Conservation (phyloP, 2,888 invertebrate species). For the Drosophila niveifrons region DNA sequence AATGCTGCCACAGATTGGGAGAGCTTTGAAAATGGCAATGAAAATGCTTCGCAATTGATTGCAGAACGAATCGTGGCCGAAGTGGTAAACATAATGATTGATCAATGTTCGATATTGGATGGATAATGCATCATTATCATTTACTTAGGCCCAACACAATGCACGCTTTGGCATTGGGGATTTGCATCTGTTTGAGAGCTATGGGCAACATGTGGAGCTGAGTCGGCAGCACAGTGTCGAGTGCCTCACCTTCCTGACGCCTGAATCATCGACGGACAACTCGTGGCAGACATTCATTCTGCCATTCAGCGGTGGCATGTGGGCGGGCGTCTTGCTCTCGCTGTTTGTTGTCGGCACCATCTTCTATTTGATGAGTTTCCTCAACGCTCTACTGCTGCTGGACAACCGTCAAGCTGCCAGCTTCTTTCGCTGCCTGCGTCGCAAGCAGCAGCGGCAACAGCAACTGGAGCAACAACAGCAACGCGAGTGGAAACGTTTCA, state of each 20-base stretch:
- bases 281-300: constrained; percentile 93
- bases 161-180: constrained; percentile 92
- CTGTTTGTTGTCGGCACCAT: constrained; percentile 89
- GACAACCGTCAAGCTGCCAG: constrained; percentile 12
- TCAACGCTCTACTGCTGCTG: constrained; percentile 72
- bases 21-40: constrained; percentile 86
- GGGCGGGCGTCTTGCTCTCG: constrained; percentile 90
- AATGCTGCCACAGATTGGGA: constrained; percentile 85
- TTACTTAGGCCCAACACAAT: constrained; percentile 86
- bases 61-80: constrained; percentile 89
- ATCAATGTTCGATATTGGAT: too few species aligned
- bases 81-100: constrained; percentile 85
- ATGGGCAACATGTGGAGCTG: constrained; percentile 90
- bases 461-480: neutral
- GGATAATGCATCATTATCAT: neutral
- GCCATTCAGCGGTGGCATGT: constrained; percentile 92
- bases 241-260: constrained; percentile 93
- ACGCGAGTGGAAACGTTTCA: constrained; percentile 54
- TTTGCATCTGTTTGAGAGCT: constrained; percentile 90
- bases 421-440: constrained; percentile 64
- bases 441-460: neutral
- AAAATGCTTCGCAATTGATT: constrained; percentile 87
- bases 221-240: constrained; percentile 92
- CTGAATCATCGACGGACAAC: constrained; percentile 92
- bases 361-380: constrained; percentile 88